Evolutionary conservation across 2,797 vertebrate species (phyloP).

Genomic region (Pseudochaenichthys georgianus): DNA sequence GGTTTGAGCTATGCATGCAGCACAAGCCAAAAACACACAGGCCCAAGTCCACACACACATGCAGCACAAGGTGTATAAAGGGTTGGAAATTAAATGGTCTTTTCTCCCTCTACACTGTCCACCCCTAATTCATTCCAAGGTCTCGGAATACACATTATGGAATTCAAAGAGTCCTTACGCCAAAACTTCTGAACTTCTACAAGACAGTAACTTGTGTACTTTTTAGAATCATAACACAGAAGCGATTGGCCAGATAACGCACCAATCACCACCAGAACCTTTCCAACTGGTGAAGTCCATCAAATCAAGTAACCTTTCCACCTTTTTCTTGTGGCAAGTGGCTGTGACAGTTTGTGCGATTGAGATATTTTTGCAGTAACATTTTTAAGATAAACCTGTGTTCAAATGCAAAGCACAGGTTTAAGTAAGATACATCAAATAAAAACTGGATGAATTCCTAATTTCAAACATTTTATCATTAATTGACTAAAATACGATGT

Average conservation of each 20-base stretch:
- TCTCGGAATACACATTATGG: background rate
- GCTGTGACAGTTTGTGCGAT: background rate
- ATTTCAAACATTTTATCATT: background rate
- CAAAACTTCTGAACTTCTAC: background rate
- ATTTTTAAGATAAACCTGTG: constrained; percentile 6
- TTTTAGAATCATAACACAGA: background rate
- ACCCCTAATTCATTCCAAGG: background rate
- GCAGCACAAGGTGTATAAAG: constrained; percentile 61
- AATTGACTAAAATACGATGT: background rate
- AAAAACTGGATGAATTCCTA: background rate
- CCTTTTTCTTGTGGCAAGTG: background rate
- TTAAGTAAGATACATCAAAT: background rate
- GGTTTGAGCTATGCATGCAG: constrained; percentile 79
- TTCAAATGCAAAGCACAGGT: background rate
- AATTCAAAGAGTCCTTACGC: background rate
- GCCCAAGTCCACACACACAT: constrained; percentile 71
- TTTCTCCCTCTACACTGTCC: background rate
- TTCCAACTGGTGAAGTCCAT: background rate
- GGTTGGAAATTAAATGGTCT: background rate
- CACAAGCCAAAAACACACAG: constrained; percentile 74
- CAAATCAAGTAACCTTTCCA: background rate
- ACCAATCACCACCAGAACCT: background rate
- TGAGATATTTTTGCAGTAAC: background rate
- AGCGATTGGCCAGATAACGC: background rate
- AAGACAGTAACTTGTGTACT: background rate